These are phyloP conservation scores for Pararge aegeria DNA, from an alignment of 1,140 invertebrate species.

Conservation along the genomic window DNA sequence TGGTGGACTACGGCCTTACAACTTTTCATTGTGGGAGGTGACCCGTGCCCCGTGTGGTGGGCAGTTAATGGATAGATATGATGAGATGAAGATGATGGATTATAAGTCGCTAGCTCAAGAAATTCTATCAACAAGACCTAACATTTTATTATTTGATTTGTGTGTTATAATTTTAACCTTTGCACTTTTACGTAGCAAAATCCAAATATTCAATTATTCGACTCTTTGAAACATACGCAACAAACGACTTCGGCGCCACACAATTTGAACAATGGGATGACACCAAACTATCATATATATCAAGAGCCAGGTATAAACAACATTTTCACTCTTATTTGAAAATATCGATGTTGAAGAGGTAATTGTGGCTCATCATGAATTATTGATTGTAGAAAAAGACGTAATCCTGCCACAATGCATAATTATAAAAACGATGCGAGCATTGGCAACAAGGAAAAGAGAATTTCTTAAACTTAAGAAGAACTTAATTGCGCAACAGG, in stretches of 20 bases:
- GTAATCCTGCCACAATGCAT: constrained; percentile 46
- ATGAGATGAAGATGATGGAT: too few species aligned
- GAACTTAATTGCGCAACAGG: constrained; percentile 51
- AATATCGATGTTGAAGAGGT: not conserved
- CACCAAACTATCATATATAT: constrained; percentile 12
- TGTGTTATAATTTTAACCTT: too few species aligned
- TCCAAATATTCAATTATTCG: too few species aligned
- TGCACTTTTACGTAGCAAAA: too few species aligned
- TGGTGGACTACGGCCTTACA: too few species aligned
- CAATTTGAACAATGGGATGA: constrained; percentile 12
- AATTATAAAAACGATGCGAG: constrained; percentile 45
- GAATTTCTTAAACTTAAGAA: constrained; percentile 65
- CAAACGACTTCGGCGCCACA: constrained; percentile 24
- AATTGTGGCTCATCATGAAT: too few species aligned
- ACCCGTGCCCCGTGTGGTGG: too few species aligned
- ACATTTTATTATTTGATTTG: too few species aligned
- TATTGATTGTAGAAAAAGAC: constrained; percentile 46
- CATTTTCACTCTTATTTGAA: not conserved
- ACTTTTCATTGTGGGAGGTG: too few species aligned
- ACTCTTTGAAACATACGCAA: constrained; percentile 11
- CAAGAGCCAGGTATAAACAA: constrained; percentile 27
- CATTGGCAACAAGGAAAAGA: constrained; percentile 55
- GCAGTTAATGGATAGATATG: too few species aligned
- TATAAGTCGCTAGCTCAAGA: too few species aligned
- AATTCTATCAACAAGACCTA: too few species aligned